Base-by-base conservation (phyloP, 2,888 invertebrate genomes). In the Lithosia quadra region DNA sequence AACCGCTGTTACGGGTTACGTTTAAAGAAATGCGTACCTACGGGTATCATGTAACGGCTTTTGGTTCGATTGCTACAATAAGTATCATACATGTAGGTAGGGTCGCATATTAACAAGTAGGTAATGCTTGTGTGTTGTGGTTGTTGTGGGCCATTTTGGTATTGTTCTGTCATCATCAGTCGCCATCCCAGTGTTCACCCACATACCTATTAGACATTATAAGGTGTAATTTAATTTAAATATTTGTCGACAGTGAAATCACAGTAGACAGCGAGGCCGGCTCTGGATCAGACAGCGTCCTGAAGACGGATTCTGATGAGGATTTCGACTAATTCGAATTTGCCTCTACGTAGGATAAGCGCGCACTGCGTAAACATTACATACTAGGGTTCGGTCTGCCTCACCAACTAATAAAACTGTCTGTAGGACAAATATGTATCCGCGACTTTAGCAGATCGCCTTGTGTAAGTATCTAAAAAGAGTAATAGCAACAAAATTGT, bases 291-390 rank as follows among this genome's bases (percentile, higher is more conserved):
- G 95, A 95, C 85, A 95, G 95, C 86, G 92, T 93, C 36, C 86
- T 95, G 77, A 92, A 92, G 80, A 94, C 95, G 21, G 95, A 95
- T 81, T 95, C 95, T 11, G 95, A 95, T 78, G 95, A 95, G 75
- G 95, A 95, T 83, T 95, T 93, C 74, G 95, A 95, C 83, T 95
- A 90, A 81, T 72, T 75, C 61, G 64, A 65, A 67, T 67, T 71
- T 76, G 73, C 71, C 64, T 79, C 78, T 77, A 67, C 73, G 72
- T 85, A 85, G 79, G 76, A 66, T 86, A 86, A 85, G 83, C 73
- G 79, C 78, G 80, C 74, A 73, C 74, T 79, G 76, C 63, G 68
- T 75, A 76, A 80, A 72, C 72, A 76, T 71, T 76, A 75, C 71
- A 72, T 63, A 34, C 61, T 68, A 76, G 78, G 67, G 71, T 73